Percentiles rank a stretch among this genome's conserved stretches.
Evolutionary conservation across 2,797 vertebrate species (phyloP).

Genomic region (Margarornis squamiger): DNA sequence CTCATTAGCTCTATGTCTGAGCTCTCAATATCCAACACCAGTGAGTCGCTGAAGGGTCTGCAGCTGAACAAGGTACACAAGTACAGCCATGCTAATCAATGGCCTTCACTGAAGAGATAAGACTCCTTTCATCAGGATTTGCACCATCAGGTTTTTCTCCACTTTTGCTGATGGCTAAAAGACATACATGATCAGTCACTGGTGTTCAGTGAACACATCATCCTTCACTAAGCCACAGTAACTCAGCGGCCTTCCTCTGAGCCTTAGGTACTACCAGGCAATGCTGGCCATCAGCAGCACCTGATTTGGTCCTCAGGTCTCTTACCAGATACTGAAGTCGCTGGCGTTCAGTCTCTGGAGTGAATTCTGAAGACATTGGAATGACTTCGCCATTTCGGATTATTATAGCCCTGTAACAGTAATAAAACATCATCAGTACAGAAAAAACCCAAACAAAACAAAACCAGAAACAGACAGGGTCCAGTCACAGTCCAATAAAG

Average conservation of each 20-base stretch:
- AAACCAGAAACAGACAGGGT: not conserved
- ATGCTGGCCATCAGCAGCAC: not conserved
- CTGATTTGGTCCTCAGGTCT: not conserved
- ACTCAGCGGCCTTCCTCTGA: not conserved
- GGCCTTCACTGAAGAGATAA: not conserved
- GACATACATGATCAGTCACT: not conserved
- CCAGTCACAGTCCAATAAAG: not conserved
- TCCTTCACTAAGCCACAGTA: not conserved
- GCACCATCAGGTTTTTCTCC: not conserved
- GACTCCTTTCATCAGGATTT: not conserved
- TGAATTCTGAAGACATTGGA: conserved; percentile 96
- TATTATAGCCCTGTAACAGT: conserved; percentile 90
- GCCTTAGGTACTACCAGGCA: not conserved
- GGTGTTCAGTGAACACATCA: not conserved
- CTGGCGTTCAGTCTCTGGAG: conserved; percentile 94
- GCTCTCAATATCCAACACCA: not conserved
- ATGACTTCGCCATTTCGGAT: conserved; percentile 90
- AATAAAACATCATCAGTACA: conserved; percentile 28
- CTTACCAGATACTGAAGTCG: conserved; percentile 96
- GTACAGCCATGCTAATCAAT: not conserved
- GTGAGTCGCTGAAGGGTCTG: not conserved
- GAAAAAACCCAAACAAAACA: no score
- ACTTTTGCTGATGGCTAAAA: not conserved
- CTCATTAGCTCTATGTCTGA: not conserved
- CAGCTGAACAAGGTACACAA: not conserved